A percentile compares a stretch with the other conserved stretches of the same genome.
phyloP scores from a whole-genome alignment of 1,140 invertebrate species.

The Anoplolepis gracilipes region DNA sequence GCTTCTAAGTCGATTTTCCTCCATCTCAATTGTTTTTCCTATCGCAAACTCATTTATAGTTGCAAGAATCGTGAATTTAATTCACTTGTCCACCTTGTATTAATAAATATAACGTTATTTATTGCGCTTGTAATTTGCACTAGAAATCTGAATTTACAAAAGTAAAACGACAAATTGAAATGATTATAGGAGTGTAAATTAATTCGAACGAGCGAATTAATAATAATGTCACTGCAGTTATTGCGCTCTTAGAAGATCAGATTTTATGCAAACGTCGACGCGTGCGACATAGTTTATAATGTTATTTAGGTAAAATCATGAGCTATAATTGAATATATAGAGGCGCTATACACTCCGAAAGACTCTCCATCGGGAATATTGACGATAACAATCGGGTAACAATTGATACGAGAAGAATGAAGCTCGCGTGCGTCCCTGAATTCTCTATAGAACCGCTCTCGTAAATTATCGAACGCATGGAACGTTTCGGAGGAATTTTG shows the following conservation, averaged over 20 bases:
- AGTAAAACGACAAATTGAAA: not conserved
- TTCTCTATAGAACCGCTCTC: constrained; percentile 49
- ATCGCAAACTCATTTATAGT: too few species aligned
- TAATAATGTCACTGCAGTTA: not conserved
- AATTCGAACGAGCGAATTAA: not conserved
- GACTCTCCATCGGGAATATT: constrained; percentile 63
- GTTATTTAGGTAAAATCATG: constrained; percentile 44
- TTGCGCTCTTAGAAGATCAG: not conserved
- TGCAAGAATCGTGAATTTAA: not conserved
- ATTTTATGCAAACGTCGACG: not conserved
- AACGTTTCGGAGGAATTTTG: constrained; percentile 43
- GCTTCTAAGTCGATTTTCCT: not conserved
- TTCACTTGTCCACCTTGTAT: not conserved
- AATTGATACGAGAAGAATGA: constrained; percentile 67
- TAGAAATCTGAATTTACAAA: not conserved
- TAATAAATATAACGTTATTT: not conserved
- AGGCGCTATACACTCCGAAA: not conserved
- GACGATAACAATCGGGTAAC: constrained; percentile 63
- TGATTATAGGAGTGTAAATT: constrained; percentile 11
- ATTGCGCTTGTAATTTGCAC: not conserved
- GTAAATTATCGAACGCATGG: constrained; percentile 55
- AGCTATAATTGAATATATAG: constrained; percentile 30
- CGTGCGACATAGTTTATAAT: not conserved
- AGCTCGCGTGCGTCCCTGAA: constrained; percentile 55
- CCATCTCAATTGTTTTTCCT: too few species aligned